Evolutionary conservation across 2,888 invertebrate species (phyloP).

Genomic region (Zele albiditarsus): DNA sequence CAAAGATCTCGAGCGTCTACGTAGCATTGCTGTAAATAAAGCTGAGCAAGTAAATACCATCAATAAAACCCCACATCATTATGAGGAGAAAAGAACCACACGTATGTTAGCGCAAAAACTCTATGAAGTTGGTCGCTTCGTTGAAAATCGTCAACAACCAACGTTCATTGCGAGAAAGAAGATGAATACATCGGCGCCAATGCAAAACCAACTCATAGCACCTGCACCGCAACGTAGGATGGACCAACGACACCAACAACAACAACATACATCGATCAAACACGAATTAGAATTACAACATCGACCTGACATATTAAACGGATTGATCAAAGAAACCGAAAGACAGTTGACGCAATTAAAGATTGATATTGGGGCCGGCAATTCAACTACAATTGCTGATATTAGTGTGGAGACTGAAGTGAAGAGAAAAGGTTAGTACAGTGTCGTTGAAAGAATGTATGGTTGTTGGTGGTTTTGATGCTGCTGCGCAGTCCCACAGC

Average conservation of each 20-base stretch:
- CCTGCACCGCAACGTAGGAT: constrained; percentile 42
- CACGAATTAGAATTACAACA: constrained; percentile 33
- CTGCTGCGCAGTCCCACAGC: constrained; percentile 50
- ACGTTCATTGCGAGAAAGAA: not conserved
- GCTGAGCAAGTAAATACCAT: not conserved
- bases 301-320: constrained; percentile 65
- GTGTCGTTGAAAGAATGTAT: constrained; percentile 21
- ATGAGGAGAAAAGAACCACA: constrained; percentile 1
- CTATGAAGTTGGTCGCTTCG: constrained; percentile 54
- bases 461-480: constrained; percentile 41
- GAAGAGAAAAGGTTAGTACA: constrained; percentile 62
- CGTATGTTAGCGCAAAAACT: constrained; percentile 60
- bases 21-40: constrained; percentile 39
- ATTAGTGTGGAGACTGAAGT: constrained; percentile 67
- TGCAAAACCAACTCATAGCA: constrained; percentile 42
- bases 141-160: constrained; percentile 19
- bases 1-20: constrained; percentile 62
- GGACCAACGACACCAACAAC: constrained; percentile 38
- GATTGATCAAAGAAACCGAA: constrained; percentile 64
- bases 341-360: constrained; percentile 61
- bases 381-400: constrained; percentile 64
- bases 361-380: constrained; percentile 49
- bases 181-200: not conserved
- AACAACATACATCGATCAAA: constrained; percentile 16
- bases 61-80: not conserved